Evolutionary conservation across 2,113 vertebrate species (phyloP), one percentile per base, ranked within the genome.

Genomic region (Poeciliopsis occidentalis): DNA sequence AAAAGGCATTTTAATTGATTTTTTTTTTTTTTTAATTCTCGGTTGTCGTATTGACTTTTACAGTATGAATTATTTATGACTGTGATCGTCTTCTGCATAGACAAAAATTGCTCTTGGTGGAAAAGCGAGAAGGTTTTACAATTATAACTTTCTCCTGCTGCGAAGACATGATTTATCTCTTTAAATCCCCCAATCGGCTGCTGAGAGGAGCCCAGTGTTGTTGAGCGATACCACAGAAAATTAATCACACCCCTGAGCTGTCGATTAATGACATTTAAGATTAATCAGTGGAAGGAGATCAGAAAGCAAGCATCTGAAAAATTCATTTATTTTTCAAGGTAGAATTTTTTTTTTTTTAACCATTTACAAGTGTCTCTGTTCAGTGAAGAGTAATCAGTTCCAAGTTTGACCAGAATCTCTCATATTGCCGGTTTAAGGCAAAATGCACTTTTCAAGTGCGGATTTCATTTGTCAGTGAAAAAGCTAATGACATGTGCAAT

Each of bases 91-190:
- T 26, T 64, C 61, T 60, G 31, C 31, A 19, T 51, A 13, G 44
- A 12, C 30, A 26, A 54, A 34, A 64, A 79, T 60, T 73, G 44
- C 34, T 54, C 51, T 19, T 54, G 22, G 51, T 54, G 51, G 51
- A 10, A 69, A 47, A 1, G n/a, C 41, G n/a, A 26, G 60, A 69
- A n/a, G 19, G 26, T 24, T 60, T 27, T 27, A 19, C 64, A 22
- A 6, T 64, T 64, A 69, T 64, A 73, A 32, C 41, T 24, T 17
- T 26, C 31, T 22, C 61, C 57, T 68, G 67, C 47, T 64, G 67
- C 68, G 71, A 69, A 26, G 44, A 24, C 26, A 54, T 34, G 17
- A 47, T n/a, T 37, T 72, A 67, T 63, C 76, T 72, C 60, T 80
- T 73, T 26, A 67, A n/a, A 39, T 68, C 41, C 61, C 66, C 30